These are phyloP conservation scores for Callipepla californica DNA, from an alignment of 2,113 vertebrate genomes.

Conservation along the genomic window DNA sequence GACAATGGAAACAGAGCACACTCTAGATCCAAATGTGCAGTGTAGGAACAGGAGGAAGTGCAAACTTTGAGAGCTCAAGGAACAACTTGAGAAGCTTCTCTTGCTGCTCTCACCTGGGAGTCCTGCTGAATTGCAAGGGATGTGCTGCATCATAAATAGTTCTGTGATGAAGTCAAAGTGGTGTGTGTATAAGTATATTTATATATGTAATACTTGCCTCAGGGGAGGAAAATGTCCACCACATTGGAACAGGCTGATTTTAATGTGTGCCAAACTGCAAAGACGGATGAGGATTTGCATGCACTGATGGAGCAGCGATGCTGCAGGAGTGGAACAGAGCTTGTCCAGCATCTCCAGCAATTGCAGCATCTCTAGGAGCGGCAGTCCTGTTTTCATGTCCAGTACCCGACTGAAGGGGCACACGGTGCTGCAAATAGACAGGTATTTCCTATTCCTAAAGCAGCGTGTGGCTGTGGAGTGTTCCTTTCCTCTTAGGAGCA, in stretches of 20 bases:
- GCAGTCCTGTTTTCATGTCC: not conserved
- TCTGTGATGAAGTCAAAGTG: not conserved
- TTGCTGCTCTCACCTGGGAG: not conserved
- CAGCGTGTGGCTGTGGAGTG: not conserved
- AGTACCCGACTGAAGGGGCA: not conserved
- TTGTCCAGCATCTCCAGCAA: not conserved
- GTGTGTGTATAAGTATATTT: not conserved
- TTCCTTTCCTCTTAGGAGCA: not conserved
- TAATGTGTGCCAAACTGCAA: not conserved
- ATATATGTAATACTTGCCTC: not conserved
- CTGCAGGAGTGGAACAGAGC: accelerated
- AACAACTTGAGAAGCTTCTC: not conserved
- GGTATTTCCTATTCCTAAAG: not conserved
- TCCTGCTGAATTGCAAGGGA: not conserved
- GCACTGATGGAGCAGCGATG: accelerated
- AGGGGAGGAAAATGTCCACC: not conserved
- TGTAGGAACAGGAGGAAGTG: not conserved
- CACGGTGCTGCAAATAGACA: not conserved
- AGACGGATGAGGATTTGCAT: not conserved
- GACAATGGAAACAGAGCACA: not conserved
- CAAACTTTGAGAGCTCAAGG: not conserved
- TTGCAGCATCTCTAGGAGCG: not conserved
- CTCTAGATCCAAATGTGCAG: not conserved
- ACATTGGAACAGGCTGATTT: not conserved
- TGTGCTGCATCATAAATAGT: not conserved